Evolutionary conservation across 2,113 vertebrate species (phyloP), one percentile per base, ranked within the genome.

Genomic region (Halcyon malimbica): DNA sequence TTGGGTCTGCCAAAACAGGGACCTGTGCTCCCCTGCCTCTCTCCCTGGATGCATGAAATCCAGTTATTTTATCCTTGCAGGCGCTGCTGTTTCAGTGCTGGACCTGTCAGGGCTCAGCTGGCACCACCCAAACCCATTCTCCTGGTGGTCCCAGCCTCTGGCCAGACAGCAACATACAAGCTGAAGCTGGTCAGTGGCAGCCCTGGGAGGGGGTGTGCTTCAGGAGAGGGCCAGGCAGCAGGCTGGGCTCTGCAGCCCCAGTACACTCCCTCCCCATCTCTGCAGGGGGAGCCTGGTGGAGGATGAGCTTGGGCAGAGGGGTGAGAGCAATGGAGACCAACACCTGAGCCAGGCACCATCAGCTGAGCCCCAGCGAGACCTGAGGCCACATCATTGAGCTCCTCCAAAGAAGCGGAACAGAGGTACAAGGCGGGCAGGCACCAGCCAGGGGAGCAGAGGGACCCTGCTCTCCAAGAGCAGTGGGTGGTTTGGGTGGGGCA

Each of bases 321-420:
- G 31, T n/a, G 53, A 86, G 42, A 50, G 63, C 0, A 2, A 21
- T 28, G 31, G 44, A 74, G 62, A 53, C 29, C 51, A 54, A 6
- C 14, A 28, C 0, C 0, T 67, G 46, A 92, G 44, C 29, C 53
- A 37, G 78, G 16, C 16, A 46, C 35, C 35, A 35, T 0, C 0
- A 56, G 60, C 41, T 42, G 33, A 62, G 33, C 29, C 54, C 42
- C 56, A 14, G 16, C 1, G 2, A 80, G 39, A 28, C 19, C 59
- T 1, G 0, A 31, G 59, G 42, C 25, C 81, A n/a, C 0, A 0
- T 16, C 4, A 1, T 14, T n/a, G 46, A 10, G 37, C 56, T 78
- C 18, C 37, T 82, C 25, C 14, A 16, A 25, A 68, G 73, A 74
- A 29, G 39, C 4, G 0, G n/a, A 64, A 64, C 2, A 1, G 54